Conservation (phyloP, 2,113 vertebrate genomes). For the Gymnobelideus leadbeateri region DNA sequence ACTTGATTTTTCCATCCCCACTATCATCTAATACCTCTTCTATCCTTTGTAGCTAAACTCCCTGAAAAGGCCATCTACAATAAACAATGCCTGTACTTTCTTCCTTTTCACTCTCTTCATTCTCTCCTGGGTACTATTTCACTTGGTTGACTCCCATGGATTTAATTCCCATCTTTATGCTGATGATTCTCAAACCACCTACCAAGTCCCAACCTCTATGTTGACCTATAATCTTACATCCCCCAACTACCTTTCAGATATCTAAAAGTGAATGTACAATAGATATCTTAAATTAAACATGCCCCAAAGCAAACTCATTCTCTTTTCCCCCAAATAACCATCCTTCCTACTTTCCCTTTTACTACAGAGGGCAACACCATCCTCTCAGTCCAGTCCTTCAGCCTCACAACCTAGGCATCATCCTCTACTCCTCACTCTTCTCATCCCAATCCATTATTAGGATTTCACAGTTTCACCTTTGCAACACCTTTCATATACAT, state of each 20-base stretch:
- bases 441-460: too few species aligned
- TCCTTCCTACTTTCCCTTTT: not conserved
- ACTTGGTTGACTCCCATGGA: not conserved
- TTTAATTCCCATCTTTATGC: not conserved
- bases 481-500: too few species aligned
- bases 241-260: not conserved
- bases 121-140: not conserved
- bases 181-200: not conserved
- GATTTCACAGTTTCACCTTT: too few species aligned
- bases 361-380: not conserved
- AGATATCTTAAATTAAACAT: not conserved
- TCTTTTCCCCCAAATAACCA: not conserved
- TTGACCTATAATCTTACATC: not conserved
- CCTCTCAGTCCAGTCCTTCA: not conserved
- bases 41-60: not conserved
- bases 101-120: not conserved
- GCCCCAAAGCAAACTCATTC: not conserved
- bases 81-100: not conserved
- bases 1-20: not conserved
- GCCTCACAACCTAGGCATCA: not conserved
- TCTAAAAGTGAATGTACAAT: not conserved
- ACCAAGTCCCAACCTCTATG: not conserved
- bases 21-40: not conserved
- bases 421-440: too few species aligned
- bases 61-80: not conserved